These are phyloP conservation scores for Nothocercus julius DNA, from an alignment of 2,113 vertebrate species.

Conservation along the genomic window DNA sequence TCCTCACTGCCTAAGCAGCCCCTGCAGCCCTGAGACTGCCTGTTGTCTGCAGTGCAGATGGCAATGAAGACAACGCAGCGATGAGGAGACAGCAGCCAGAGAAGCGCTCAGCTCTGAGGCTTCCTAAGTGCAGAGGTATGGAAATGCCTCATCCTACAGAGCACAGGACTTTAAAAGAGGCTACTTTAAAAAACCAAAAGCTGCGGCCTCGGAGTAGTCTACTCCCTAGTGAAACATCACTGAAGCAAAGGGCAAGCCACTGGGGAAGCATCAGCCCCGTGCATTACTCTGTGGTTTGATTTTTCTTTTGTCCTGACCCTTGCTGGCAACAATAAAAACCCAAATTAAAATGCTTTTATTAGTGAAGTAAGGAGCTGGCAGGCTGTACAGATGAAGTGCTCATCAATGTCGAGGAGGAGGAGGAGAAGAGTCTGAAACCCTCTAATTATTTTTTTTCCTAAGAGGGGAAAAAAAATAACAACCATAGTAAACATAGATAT, in stretches of 20 bases:
- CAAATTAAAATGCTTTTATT: slow-evolving; percentile 6
- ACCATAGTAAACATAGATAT: slow-evolving; percentile 67
- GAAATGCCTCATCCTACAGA: not conserved
- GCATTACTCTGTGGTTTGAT: not conserved
- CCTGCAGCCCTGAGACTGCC: not conserved
- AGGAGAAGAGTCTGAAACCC: not conserved
- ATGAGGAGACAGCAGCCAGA: not conserved
- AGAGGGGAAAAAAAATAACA: not conserved
- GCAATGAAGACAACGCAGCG: not conserved
- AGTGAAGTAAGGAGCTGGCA: not conserved
- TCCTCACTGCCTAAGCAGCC: not conserved
- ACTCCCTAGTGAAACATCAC: not conserved
- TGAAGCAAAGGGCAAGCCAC: not conserved
- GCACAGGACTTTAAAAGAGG: not conserved
- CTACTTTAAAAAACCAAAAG: not conserved
- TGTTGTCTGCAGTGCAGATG: slow-evolving; percentile 19
- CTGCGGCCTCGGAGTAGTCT: not conserved
- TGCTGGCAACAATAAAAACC: slow-evolving; percentile 22
- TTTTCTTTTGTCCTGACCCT: slow-evolving; percentile 16
- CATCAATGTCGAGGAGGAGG: not conserved
- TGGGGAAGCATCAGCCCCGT: not conserved
- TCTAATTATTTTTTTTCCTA: not conserved
- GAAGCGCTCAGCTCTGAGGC: not conserved
- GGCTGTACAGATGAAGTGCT: not conserved
- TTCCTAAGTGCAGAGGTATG: not conserved